phyloP scores from a whole-genome alignment of 2,888 invertebrate species.

The Electrophaes corylata region DNA sequence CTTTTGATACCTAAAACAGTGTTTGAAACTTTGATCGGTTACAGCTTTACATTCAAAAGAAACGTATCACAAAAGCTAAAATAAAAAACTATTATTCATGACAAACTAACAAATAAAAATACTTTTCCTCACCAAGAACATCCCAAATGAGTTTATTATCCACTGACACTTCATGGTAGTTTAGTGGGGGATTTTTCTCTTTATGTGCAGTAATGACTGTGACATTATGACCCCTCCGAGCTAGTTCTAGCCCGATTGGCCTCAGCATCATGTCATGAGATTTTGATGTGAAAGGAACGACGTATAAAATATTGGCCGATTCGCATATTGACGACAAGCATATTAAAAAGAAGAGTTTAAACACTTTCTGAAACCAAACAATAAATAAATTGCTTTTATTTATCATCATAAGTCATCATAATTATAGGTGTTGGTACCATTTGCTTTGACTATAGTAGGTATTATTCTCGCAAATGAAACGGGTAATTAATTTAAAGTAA shows the following conservation, averaged over 20 bases:
- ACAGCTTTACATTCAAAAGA: too few species aligned
- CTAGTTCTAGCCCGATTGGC: slow-evolving; percentile 75
- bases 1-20: slow-evolving; percentile 58
- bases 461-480: too few species aligned
- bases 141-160: slow-evolving; percentile 72
- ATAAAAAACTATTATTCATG: not conserved
- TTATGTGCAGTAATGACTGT: slow-evolving; percentile 73
- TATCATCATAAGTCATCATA: too few species aligned
- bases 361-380: slow-evolving; percentile 35
- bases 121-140: slow-evolving; percentile 56
- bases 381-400: too few species aligned
- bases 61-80: not conserved
- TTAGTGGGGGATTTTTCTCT: slow-evolving; percentile 60
- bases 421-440: too few species aligned
- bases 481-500: too few species aligned
- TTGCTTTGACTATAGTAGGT: too few species aligned
- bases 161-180: slow-evolving; percentile 67
- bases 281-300: slow-evolving; percentile 74
- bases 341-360: slow-evolving; percentile 36
- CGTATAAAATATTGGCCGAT: slow-evolving; percentile 71
- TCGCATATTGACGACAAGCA: slow-evolving; percentile 41
- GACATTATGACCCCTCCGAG: slow-evolving; percentile 79
- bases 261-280: slow-evolving; percentile 77
- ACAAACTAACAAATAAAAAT: not conserved
- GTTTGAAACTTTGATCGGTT: not conserved